phyloP scores from a whole-genome alignment of 2,113 vertebrate species.

The Emydura subglobosa region DNA sequence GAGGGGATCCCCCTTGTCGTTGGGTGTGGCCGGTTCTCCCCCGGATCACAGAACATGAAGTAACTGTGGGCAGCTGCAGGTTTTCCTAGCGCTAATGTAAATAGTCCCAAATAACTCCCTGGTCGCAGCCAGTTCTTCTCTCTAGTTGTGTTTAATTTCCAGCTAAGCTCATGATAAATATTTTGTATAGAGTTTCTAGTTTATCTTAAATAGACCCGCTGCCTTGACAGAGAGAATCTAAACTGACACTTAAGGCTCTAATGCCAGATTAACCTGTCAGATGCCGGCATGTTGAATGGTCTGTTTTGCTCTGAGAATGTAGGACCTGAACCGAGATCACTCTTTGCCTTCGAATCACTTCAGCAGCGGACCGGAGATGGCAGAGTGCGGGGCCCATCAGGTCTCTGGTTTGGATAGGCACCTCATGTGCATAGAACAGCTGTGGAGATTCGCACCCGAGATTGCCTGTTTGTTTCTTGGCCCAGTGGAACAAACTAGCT shows the following conservation, averaged over 20 bases:
- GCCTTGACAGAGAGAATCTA: slow-evolving; percentile 40
- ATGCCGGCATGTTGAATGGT: fast-evolving
- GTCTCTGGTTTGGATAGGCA: background rate
- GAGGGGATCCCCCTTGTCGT: background rate
- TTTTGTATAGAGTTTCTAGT: slow-evolving; percentile 44
- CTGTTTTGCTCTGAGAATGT: background rate
- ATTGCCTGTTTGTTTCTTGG: background rate
- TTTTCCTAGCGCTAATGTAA: slow-evolving; percentile 11
- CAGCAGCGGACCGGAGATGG: background rate
- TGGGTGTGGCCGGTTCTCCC: background rate
- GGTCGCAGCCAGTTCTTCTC: background rate
- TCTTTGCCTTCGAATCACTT: background rate
- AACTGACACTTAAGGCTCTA: background rate
- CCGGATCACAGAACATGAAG: fast-evolving
- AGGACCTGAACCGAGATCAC: background rate
- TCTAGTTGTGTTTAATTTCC: slow-evolving; percentile 19
- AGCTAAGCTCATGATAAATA: slow-evolving; percentile 61
- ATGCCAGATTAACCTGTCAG: slow-evolving; percentile 39
- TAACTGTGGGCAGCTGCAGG: background rate
- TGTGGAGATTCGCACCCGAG: background rate
- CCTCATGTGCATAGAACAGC: background rate
- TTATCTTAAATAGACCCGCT: slow-evolving; percentile 54
- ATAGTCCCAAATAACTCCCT: background rate
- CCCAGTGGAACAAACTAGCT: background rate
- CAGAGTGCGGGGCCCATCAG: background rate